Percentiles rank a stretch among this genome's conserved stretches.
phyloP scores from a whole-genome alignment of 2,797 vertebrate species.

The Kryptolebias ocellatus region DNA sequence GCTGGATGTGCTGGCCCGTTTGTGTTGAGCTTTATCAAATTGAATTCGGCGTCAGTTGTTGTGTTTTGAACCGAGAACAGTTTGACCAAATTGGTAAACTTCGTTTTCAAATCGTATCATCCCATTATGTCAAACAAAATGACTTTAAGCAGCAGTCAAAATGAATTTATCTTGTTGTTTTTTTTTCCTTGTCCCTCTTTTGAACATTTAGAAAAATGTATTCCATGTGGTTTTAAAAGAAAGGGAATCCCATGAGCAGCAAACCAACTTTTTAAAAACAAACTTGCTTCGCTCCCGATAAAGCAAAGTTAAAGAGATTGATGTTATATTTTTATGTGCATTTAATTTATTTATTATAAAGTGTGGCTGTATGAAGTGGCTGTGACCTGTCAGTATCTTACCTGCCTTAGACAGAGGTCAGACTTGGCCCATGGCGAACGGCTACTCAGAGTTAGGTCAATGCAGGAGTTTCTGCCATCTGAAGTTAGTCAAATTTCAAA shows the following conservation, averaged over 20 bases:
- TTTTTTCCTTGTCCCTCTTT: conserved; percentile 28
- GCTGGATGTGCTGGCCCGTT: conserved; percentile 58
- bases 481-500: too few relatives aligned
- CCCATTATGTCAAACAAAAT: conserved; percentile 59
- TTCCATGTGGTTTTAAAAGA: conserved; percentile 63
- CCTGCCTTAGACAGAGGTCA: background rate
- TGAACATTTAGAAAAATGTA: conserved; percentile 59
- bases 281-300: background rate
- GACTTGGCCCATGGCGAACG: too few relatives aligned
- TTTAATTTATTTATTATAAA: background rate
- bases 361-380: background rate
- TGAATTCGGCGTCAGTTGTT: conserved; percentile 55
- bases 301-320: background rate
- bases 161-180: conserved; percentile 48
- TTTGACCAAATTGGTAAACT: conserved; percentile 55
- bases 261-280: conserved; percentile 66
- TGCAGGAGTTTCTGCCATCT: too few relatives aligned
- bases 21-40: conserved; percentile 60
- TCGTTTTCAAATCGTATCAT: conserved; percentile 62
- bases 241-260: conserved; percentile 72
- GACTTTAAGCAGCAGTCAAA: conserved; percentile 39
- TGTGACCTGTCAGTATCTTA: background rate
- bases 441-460: too few relatives aligned
- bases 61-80: conserved; percentile 41
- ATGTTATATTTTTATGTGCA: too few relatives aligned